A percentile compares a stretch with the other conserved stretches of the same genome.
phyloP scores from a whole-genome alignment of 1,140 invertebrate species.

The Steinernema khuongi region DNA sequence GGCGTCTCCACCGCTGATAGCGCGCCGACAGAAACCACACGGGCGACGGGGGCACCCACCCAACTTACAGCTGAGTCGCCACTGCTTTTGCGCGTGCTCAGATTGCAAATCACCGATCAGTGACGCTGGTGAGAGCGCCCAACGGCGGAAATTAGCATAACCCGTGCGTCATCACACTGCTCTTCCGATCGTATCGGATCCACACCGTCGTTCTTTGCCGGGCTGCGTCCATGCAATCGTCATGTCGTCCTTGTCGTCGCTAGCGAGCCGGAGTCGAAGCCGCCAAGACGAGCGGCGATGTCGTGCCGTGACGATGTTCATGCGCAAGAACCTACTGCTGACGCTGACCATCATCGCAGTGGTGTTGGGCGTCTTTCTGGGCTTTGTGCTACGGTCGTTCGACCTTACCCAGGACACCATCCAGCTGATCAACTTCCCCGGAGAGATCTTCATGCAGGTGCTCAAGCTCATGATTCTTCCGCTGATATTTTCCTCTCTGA shows the following conservation, averaged over 20 bases:
- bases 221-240: neutral
- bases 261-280: too few relatives aligned
- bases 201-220: neutral
- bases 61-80: too few relatives aligned
- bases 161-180: neutral
- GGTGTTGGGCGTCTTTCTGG: conserved; percentile 5
- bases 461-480: conserved; percentile 37
- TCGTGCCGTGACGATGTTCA: neutral
- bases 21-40: too few relatives aligned
- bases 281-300: neutral
- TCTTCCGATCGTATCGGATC: neutral
- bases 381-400: conserved; percentile 25
- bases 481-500: conserved; percentile 39
- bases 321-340: conserved; percentile 21
- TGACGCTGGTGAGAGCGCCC: neutral
- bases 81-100: neutral
- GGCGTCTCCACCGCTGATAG: too few relatives aligned
- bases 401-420: conserved; percentile 14
- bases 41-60: too few relatives aligned
- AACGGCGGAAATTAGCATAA: neutral
- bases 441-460: conserved; percentile 41
- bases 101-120: too few relatives aligned
- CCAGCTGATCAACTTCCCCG: conserved; percentile 34
- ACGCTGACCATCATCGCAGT: conserved; percentile 26
- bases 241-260: neutral